A percentile compares a stretch with the other conserved stretches of the same genome.
These are phyloP conservation scores for Limnothrissa miodon DNA, from an alignment of 2,113 vertebrate genomes.

Conservation along the genomic window DNA sequence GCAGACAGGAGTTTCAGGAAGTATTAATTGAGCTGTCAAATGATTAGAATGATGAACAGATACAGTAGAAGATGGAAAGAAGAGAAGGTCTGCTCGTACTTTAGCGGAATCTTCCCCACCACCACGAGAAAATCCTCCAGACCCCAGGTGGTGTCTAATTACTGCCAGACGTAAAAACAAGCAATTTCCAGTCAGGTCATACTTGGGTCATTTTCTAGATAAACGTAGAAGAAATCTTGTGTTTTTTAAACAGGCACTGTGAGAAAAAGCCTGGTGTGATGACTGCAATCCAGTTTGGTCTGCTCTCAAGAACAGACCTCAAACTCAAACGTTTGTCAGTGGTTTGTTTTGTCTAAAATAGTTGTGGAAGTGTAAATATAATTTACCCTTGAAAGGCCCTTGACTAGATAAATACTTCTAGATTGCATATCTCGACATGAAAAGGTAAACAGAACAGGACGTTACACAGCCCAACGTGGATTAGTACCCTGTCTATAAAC, in stretches of 20 bases:
- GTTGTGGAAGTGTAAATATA: not conserved
- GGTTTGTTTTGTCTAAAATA: slow-evolving; percentile 12
- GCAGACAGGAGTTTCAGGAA: slow-evolving; percentile 37
- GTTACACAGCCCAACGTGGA: slow-evolving; percentile 51
- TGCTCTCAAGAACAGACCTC: not conserved
- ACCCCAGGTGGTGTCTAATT: not conserved
- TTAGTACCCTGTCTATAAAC: slow-evolving; percentile 53
- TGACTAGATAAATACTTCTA: slow-evolving; percentile 23
- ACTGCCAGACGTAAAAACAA: not conserved
- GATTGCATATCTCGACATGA: not conserved
- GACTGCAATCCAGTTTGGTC: not conserved
- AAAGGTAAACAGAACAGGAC: slow-evolving; percentile 19
- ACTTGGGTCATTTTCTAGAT: not conserved
- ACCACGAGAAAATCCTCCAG: not conserved
- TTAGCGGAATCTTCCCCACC: not conserved
- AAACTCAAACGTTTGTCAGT: not conserved
- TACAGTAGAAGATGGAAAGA: slow-evolving; percentile 21
- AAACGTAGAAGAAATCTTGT: not conserved
- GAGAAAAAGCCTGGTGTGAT: not conserved
- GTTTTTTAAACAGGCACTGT: not conserved
- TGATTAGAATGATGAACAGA: slow-evolving; percentile 27
- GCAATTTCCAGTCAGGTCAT: not conserved
- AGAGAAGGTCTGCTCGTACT: not conserved
- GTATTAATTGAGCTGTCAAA: slow-evolving; percentile 38
- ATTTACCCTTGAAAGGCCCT: slow-evolving; percentile 14